These are phyloP conservation scores for Stercorarius parasiticus DNA, from an alignment of 2,113 vertebrate species.

Conservation along the genomic window DNA sequence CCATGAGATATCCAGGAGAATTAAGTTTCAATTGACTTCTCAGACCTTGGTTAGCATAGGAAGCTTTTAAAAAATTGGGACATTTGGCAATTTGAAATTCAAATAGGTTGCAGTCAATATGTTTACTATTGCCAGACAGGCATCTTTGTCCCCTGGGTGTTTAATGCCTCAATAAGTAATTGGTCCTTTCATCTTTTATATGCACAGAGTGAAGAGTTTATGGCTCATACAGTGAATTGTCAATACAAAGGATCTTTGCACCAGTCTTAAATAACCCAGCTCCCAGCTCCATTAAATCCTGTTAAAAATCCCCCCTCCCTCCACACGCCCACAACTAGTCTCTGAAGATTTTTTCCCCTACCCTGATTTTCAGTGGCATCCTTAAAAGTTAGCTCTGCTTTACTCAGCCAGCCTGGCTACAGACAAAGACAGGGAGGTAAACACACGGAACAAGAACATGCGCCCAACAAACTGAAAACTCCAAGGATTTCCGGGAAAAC, in stretches of 20 bases:
- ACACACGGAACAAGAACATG: neutral
- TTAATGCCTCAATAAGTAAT: constrained; percentile 58
- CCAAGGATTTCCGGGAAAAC: neutral
- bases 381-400: neutral
- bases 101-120: constrained; percentile 67
- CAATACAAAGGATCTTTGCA: constrained; percentile 54
- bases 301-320: neutral
- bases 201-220: constrained; percentile 47
- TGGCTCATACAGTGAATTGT: constrained; percentile 38
- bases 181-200: constrained; percentile 65
- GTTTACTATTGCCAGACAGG: constrained; percentile 62
- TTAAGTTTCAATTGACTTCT: constrained; percentile 71
- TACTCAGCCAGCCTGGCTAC: neutral
- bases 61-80: constrained; percentile 68
- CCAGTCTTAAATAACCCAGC: constrained; percentile 33
- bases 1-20: constrained; percentile 55
- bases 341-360: neutral
- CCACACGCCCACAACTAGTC: neutral
- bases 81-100: constrained; percentile 69
- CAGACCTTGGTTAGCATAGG: constrained; percentile 62
- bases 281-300: constrained; percentile 29
- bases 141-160: constrained; percentile 51
- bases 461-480: neutral
- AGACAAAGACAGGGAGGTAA: neutral
- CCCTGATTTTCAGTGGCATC: neutral